Percentiles rank a stretch among this genome's conserved stretches.
Conservation (phyloP, 2,888 invertebrate genomes). For the Cepaea hortensis region DNA sequence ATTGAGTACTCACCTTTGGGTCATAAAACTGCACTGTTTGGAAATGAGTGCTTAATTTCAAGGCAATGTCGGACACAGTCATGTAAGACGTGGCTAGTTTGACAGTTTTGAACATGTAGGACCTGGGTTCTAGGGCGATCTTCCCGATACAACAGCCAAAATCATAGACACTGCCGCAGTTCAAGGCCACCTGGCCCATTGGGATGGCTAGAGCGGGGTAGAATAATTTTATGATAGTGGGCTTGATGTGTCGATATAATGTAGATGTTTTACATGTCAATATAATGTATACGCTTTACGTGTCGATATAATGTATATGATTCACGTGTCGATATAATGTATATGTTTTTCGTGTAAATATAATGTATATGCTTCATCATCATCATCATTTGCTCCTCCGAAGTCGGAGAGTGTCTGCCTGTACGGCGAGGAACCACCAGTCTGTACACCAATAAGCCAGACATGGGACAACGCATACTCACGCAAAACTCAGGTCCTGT, state of each 20-base stretch:
- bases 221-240: background rate
- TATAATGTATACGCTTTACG: too few relatives aligned
- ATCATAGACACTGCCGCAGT: slow-evolving; percentile 23
- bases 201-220: slow-evolving; percentile 8
- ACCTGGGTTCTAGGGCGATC: background rate
- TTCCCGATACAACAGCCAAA: slow-evolving; percentile 18
- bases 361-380: too few relatives aligned
- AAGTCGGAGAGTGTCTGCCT: too few relatives aligned
- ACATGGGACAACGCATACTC: too few relatives aligned
- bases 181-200: slow-evolving; percentile 13
- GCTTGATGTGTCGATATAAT: background rate
- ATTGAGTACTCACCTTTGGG: slow-evolving; percentile 12
- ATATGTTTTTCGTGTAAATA: too few relatives aligned
- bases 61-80: slow-evolving; percentile 8
- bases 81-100: slow-evolving; percentile 18
- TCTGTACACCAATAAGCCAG: too few relatives aligned
- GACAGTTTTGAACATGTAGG: slow-evolving; percentile 22
- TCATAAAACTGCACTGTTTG: background rate
- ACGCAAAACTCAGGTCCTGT: too few relatives aligned
- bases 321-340: too few relatives aligned
- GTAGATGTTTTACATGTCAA: too few relatives aligned
- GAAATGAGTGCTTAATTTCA: background rate
- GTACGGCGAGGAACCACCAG: too few relatives aligned
- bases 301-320: too few relatives aligned
- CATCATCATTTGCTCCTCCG: too few relatives aligned